Evolutionary conservation across 2,888 invertebrate genomes (phyloP).

Genomic region (Tipula unca): DNA sequence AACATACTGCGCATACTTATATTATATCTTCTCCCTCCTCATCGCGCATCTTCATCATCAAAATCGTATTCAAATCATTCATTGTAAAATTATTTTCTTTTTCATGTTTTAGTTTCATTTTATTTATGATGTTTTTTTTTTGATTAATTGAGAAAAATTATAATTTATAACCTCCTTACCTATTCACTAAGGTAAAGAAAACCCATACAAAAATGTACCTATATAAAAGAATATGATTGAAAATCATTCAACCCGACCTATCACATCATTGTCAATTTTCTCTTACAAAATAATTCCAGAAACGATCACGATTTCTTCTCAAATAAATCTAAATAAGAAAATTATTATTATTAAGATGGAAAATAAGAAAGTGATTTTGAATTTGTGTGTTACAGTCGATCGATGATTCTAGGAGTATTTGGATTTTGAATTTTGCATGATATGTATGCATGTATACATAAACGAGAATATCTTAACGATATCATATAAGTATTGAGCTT

Average conservation of each 20-base stretch:
- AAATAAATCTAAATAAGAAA: background rate
- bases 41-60: background rate
- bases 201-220: background rate
- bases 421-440: background rate
- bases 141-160: background rate
- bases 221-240: background rate
- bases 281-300: background rate
- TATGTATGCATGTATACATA: background rate
- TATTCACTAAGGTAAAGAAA: background rate
- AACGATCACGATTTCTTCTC: background rate
- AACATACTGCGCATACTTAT: background rate
- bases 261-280: background rate
- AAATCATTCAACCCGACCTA: background rate
- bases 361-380: background rate
- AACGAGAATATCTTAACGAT: background rate
- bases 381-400: background rate
- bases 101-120: background rate
- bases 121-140: background rate
- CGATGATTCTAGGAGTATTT: background rate
- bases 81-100: background rate
- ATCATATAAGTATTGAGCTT: background rate
- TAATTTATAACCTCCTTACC: slow-evolving; percentile 8
- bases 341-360: background rate
- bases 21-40: background rate
- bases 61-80: background rate